Percentiles rank a stretch among this genome's conserved stretches.
Conservation (phyloP, 37 sponge, comb jelly and placozoan genomes). For the Beroe forskalii region DNA sequence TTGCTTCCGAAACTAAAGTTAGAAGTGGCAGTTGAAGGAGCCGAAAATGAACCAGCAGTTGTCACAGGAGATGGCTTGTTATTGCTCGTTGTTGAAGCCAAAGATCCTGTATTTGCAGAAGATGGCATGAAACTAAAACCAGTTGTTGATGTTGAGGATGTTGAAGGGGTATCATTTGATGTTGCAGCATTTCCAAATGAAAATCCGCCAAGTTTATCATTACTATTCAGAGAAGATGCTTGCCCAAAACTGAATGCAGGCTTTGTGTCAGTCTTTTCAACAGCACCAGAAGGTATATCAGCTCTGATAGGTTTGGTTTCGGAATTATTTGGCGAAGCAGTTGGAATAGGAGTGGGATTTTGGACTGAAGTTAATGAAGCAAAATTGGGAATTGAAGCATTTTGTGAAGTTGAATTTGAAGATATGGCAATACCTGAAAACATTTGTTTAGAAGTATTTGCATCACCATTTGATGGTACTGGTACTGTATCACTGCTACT, state of each 20-base stretch:
- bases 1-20: too few relatives aligned
- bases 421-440: neutral
- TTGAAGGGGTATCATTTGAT: neutral
- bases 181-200: neutral
- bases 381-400: neutral
- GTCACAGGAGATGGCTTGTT: neutral
- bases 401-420: neutral
- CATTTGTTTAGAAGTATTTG: neutral
- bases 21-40: too few relatives aligned
- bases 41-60: too few relatives aligned
- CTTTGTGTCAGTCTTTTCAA: neutral
- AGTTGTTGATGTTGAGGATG: neutral
- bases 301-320: neutral
- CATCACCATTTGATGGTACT: neutral
- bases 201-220: neutral
- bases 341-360: neutral
- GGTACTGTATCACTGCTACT: neutral
- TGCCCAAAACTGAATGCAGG: slow-evolving; percentile 13
- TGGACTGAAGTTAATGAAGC: neutral
- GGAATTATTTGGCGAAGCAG: neutral
- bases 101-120: neutral
- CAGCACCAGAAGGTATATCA: neutral
- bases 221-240: neutral
- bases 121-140: neutral
- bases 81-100: neutral